A percentile compares a stretch with the other conserved stretches of the same genome.
phyloP scores from a whole-genome alignment of 2,113 vertebrate species.

The Trichomycterus rosablanca region DNA sequence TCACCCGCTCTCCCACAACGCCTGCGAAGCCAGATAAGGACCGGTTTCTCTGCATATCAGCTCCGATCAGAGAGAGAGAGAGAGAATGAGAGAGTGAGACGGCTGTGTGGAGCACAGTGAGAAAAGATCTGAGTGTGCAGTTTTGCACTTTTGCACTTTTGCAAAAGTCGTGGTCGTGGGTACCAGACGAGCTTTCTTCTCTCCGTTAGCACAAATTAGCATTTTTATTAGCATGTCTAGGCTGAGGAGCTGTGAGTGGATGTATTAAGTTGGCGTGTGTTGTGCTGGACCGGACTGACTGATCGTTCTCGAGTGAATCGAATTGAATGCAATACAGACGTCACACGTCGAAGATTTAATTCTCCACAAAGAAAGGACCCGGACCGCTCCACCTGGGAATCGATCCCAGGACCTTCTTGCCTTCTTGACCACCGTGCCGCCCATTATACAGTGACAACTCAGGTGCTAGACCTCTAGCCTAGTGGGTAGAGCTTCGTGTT shows the following conservation, averaged over 20 bases:
- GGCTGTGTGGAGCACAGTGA: too few relatives aligned
- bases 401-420: too few relatives aligned
- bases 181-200: conserved; percentile 32
- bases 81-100: conserved; percentile 21
- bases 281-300: conserved; percentile 11
- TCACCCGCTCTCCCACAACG: conserved; percentile 22
- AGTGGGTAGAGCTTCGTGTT: too few relatives aligned
- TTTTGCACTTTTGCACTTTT: too few relatives aligned
- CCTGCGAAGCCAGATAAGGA: conserved; percentile 25
- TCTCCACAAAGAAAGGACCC: too few relatives aligned
- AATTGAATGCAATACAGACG: too few relatives aligned
- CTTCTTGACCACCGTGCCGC: too few relatives aligned
- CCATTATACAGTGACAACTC: too few relatives aligned
- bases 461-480: too few relatives aligned
- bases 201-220: conserved; percentile 48
- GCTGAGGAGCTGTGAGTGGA: conserved; percentile 39
- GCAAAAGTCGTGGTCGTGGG: conserved; percentile 2
- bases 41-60: conserved; percentile 29
- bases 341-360: too few relatives aligned
- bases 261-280: conserved; percentile 39
- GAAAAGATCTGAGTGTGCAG: not conserved
- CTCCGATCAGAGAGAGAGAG: conserved; percentile 12
- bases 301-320: conserved; percentile 7
- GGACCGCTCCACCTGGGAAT: too few relatives aligned
- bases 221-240: conserved; percentile 62